Base-by-base conservation (phyloP, 2,888 invertebrate genomes). In the Oscheius sp. region DNA sequence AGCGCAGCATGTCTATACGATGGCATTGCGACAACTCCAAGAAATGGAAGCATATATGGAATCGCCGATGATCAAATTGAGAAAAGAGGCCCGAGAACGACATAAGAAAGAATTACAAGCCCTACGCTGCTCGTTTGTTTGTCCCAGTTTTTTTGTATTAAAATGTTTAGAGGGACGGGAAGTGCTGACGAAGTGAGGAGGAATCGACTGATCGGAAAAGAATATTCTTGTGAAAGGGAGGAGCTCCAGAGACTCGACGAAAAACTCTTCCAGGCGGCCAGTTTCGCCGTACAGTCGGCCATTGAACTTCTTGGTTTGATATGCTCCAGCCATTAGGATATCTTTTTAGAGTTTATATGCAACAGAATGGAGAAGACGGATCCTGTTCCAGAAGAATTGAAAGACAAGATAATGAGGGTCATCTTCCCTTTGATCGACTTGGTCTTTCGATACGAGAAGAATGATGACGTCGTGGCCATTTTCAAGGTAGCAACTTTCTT, bases 401-500 rank as follows among this genome's bases (percentile, higher is more conserved):
- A 69, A 7, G 18, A 55, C 16, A 35, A 53, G 29, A 72, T 72
- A 1, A 69, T 76, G n/a, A 72, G 73, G 6, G 53, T 81, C 49
- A 66, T 83, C 1, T 83, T 83, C 53, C 79, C 81, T 0, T 73
- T 83, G 5, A 75, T 83, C 23, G 83, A 81, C 56, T 61, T 81
- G n/a, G 66, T 83, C 45, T 83, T 79, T 73, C 76, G 79, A 27
- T 81, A 81, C 68, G 81, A 80, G 27, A 18, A 49, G 12, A 41
- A 58, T 16, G 25, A 53, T 0, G 75, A 72, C 43, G 72, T 80
- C 3, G 45, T 66, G 3, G 52, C 49, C 9, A 55, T 43, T 18
- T 45, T 73, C 7, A 45, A 59, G 58, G 68, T 59, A 41, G 13
- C 13, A 2, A 21, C 29, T 1, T 35, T 66, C 5, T 2, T 61